Percentiles rank a stretch among this genome's conserved stretches.
Evolutionary conservation across 1,140 invertebrate genomes (phyloP).

Genomic region (Armadillidium nasatum): DNA sequence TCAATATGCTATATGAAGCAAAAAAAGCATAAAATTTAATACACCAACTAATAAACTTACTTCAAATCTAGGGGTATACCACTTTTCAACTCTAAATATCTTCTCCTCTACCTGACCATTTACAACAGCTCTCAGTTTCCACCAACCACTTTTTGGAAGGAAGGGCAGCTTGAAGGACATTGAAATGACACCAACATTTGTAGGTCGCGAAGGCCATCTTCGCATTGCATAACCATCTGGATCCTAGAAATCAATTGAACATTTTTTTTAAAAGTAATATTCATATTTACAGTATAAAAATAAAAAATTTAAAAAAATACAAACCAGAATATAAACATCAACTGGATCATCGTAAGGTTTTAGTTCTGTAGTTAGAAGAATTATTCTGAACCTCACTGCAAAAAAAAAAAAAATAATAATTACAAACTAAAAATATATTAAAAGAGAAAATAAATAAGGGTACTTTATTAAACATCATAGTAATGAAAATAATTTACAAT

Average conservation of each 20-base stretch:
- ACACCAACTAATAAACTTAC: slow-evolving; percentile 41
- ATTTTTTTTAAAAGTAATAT: neutral
- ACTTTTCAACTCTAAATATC: slow-evolving; percentile 52
- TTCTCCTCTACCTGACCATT: slow-evolving; percentile 53
- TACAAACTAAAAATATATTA: no score
- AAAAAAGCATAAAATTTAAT: no score
- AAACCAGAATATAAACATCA: slow-evolving; percentile 54
- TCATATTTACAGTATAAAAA: neutral
- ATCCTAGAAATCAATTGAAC: slow-evolving; percentile 50
- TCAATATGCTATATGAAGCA: no score
- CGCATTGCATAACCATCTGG: slow-evolving; percentile 54
- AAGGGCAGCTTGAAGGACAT: slow-evolving; percentile 41
- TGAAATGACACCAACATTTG: slow-evolving; percentile 50
- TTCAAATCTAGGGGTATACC: slow-evolving; percentile 53
- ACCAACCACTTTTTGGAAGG: slow-evolving; percentile 51
- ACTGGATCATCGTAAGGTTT: slow-evolving; percentile 54
- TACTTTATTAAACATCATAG: no score
- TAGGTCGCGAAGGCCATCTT: slow-evolving; percentile 53
- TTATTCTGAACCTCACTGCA: slow-evolving; percentile 53
- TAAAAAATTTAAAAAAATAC: slow-evolving; percentile 18
- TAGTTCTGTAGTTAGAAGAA: slow-evolving; percentile 52
- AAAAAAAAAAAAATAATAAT: slow-evolving; percentile 43
- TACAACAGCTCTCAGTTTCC: slow-evolving; percentile 53
- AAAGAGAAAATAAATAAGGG: no score
- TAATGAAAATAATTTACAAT: no score